Evolutionary conservation across 2,113 vertebrate species (phyloP).

Genomic region (Myrmophylax atrothorax): DNA sequence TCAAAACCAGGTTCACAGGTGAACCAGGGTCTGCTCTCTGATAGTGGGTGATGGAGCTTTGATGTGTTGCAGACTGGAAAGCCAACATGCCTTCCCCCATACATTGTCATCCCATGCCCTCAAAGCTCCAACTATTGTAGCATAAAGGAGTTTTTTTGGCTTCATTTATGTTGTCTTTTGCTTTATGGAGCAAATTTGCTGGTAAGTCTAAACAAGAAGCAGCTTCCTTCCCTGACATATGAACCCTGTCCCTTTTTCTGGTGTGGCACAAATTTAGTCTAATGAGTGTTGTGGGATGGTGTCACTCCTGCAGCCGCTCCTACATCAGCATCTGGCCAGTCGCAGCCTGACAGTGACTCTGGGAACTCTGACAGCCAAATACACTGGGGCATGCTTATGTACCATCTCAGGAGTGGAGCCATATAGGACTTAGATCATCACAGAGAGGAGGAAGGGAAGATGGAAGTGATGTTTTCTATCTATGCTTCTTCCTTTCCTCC

Average conservation of each 20-base stretch:
- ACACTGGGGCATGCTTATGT: neutral
- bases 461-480: neutral
- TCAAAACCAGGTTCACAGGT: neutral
- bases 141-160: neutral
- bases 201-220: neutral
- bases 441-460: neutral
- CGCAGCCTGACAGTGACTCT: neutral
- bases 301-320: neutral
- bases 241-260: neutral
- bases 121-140: neutral
- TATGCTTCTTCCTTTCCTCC: neutral
- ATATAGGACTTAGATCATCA: neutral
- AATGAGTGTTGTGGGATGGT: neutral
- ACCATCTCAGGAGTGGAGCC: neutral
- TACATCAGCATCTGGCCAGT: neutral
- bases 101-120: neutral
- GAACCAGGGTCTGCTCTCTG: neutral
- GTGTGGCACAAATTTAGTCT: neutral
- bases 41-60: neutral
- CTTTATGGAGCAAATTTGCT: neutral
- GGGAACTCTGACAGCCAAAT: neutral
- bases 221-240: neutral
- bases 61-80: neutral
- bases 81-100: neutral
- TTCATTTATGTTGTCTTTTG: neutral